These are phyloP conservation scores for Galeopterus variegatus DNA, from an alignment of 2,113 vertebrate genomes.

Conservation along the genomic window DNA sequence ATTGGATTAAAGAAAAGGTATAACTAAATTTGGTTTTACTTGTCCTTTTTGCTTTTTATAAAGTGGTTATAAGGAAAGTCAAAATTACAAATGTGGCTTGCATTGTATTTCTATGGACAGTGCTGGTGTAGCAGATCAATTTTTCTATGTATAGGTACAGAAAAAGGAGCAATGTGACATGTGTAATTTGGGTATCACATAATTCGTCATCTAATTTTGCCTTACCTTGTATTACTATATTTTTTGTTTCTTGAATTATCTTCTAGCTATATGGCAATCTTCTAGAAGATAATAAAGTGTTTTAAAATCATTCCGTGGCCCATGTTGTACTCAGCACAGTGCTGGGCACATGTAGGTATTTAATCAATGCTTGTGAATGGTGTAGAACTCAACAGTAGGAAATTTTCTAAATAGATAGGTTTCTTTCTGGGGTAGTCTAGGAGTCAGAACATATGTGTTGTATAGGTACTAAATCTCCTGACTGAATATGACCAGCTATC, in stretches of 20 bases:
- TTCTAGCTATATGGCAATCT: background rate
- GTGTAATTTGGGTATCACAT: background rate
- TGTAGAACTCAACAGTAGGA: background rate
- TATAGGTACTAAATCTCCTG: background rate
- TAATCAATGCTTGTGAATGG: background rate
- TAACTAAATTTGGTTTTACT: background rate
- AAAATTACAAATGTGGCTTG: background rate
- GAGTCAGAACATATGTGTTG: background rate
- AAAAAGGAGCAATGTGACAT: background rate
- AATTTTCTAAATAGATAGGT: background rate
- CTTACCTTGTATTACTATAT: background rate
- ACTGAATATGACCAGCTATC: background rate
- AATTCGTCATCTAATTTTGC: background rate
- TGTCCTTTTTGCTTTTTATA: background rate
- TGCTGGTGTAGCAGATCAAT: background rate
- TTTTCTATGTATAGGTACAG: background rate
- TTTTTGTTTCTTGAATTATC: conserved; percentile 39
- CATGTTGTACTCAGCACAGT: background rate
- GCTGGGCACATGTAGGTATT: background rate
- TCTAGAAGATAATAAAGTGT: conserved; percentile 14
- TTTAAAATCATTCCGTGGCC: background rate
- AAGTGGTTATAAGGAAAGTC: background rate
- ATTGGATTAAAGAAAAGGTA: background rate
- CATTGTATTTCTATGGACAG: background rate
- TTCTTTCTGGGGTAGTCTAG: background rate